These are phyloP conservation scores for Trichopria drosophilae DNA, from an alignment of 2,888 invertebrate genomes.

Conservation along the genomic window DNA sequence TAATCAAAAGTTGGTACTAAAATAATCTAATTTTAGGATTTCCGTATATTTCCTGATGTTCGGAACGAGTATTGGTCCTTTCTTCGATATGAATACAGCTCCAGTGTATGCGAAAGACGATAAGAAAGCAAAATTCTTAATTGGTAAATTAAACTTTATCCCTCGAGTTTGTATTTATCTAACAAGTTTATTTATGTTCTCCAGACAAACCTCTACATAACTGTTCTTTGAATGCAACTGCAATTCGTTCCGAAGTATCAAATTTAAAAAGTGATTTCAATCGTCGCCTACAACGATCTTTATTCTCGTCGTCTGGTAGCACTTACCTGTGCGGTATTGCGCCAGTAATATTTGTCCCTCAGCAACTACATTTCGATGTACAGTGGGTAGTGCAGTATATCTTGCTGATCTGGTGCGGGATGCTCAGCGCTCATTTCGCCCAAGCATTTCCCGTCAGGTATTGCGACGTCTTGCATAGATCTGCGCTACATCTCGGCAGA, in stretches of 20 bases:
- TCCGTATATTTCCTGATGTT: constrained; percentile 80
- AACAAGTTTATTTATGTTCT: constrained; percentile 30
- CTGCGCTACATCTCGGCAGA: constrained; percentile 84
- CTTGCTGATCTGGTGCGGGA: constrained; percentile 80
- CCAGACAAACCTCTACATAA: constrained; percentile 72
- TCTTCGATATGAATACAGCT: constrained; percentile 66
- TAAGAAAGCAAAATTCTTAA: constrained; percentile 50
- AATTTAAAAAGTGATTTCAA: constrained; percentile 85
- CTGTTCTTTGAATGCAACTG: constrained; percentile 72
- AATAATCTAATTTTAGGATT: too few species aligned
- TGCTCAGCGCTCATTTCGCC: constrained; percentile 64
- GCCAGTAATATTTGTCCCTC: constrained; percentile 54
- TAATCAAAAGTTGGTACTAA: too few species aligned
- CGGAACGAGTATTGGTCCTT: constrained; percentile 75
- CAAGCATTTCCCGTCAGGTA: constrained; percentile 69
- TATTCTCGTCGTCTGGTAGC: constrained; percentile 59
- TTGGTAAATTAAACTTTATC: constrained; percentile 41
- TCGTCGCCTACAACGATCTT: constrained; percentile 81
- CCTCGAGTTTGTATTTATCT: not conserved
- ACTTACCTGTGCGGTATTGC: constrained; percentile 54
- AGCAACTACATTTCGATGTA: constrained; percentile 75
- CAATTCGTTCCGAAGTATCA: constrained; percentile 83
- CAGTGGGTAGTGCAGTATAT: constrained; percentile 84
- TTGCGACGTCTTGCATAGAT: constrained; percentile 87
- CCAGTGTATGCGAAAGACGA: constrained; percentile 56